Evolutionary conservation across 2,797 vertebrate species (phyloP).

Genomic region (Nannoperca obscura): DNA sequence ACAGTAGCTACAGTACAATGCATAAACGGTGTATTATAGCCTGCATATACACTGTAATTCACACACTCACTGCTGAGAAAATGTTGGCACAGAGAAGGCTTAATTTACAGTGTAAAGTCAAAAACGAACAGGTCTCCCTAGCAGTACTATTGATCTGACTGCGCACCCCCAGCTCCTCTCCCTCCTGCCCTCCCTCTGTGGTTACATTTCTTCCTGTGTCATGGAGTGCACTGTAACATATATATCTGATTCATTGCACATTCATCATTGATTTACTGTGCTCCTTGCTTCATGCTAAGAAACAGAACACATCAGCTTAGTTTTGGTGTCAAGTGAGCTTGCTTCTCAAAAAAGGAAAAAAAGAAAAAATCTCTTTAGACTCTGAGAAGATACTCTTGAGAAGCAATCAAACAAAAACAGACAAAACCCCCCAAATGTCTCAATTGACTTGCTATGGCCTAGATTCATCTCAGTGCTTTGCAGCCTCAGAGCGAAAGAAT

Average conservation of each 20-base stretch:
- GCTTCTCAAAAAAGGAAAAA: constrained; percentile 19
- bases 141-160: constrained; percentile 68
- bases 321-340: constrained; percentile 42
- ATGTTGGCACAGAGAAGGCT: constrained; percentile 57
- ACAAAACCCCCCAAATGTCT: constrained; percentile 37
- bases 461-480: constrained; percentile 36
- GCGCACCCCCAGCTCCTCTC: constrained; percentile 3
- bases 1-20: constrained; percentile 47
- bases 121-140: constrained; percentile 55
- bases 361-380: constrained; percentile 31
- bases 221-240: constrained; percentile 76
- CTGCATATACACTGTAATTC: constrained; percentile 51
- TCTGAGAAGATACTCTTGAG: constrained; percentile 31
- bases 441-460: constrained; percentile 50
- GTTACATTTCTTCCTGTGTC: constrained; percentile 82
- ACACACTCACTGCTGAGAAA: constrained; percentile 60
- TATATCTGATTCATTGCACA: constrained; percentile 71
- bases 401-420: constrained; percentile 40
- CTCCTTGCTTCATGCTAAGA: constrained; percentile 56
- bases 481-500: constrained; percentile 19
- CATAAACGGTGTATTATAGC: constrained; percentile 61
- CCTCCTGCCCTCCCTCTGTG: constrained; percentile 57
- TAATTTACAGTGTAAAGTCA: constrained; percentile 67
- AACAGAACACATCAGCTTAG: constrained; percentile 53
- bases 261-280: constrained; percentile 71